Evolutionary conservation across 2,888 invertebrate genomes (phyloP).

Genomic region (Luperina nickerlii): DNA sequence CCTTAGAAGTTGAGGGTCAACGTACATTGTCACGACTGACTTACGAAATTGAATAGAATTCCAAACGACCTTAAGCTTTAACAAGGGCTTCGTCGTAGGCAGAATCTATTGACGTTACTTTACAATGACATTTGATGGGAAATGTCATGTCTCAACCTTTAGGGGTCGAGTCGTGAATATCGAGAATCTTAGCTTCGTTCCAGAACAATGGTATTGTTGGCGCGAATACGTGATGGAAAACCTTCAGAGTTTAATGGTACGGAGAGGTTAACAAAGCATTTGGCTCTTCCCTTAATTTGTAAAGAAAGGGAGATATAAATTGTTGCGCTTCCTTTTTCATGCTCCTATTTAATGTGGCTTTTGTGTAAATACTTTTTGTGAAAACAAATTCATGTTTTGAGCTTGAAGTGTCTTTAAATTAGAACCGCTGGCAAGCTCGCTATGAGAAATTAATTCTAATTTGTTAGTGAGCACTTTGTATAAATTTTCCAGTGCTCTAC

Average conservation of each 20-base stretch:
- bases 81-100: conserved; percentile 17
- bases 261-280: conserved; percentile 40
- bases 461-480: conserved; percentile 15
- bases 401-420: neutral
- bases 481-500: conserved; percentile 12
- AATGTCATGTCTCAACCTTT: conserved; percentile 73
- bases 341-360: conserved; percentile 23
- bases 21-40: conserved; percentile 11
- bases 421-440: neutral
- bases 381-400: neutral
- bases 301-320: conserved; percentile 40
- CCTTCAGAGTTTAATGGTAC: conserved; percentile 32
- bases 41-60: conserved; percentile 11
- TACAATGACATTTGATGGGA: conserved; percentile 67
- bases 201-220: conserved; percentile 69
- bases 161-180: conserved; percentile 57
- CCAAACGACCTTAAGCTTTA: neutral
- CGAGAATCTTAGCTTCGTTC: conserved; percentile 64
- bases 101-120: conserved; percentile 55
- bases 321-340: conserved; percentile 26
- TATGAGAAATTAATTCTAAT: conserved; percentile 14
- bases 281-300: conserved; percentile 48
- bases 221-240: conserved; percentile 39
- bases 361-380: conserved; percentile 34
- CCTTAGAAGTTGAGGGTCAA: conserved; percentile 7